Conservation (phyloP, 1,140 invertebrate species). For the Zaprionus gabonicus region DNA sequence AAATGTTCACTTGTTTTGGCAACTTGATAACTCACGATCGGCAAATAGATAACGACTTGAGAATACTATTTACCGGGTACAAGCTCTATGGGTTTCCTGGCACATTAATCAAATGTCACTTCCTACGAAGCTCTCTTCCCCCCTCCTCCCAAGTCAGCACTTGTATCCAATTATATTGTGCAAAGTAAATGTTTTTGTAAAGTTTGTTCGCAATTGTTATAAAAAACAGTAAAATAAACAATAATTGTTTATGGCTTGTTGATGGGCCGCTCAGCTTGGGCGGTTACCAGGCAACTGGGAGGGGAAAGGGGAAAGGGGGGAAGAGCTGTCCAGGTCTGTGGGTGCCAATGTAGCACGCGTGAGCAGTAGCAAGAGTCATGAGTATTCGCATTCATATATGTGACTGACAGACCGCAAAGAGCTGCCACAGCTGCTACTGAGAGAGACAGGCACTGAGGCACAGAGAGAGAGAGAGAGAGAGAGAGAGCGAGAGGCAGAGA, state of each 20-base stretch:
- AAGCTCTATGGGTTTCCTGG: background rate
- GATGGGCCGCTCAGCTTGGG: conserved; percentile 23
- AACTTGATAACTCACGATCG: background rate
- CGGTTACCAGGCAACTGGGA: conserved; percentile 63
- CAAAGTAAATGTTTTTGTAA: conserved; percentile 13
- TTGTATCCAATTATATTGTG: background rate
- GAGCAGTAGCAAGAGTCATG: conserved; percentile 27
- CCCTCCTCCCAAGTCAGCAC: background rate
- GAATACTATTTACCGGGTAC: background rate
- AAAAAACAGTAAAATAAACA: conserved; percentile 55
- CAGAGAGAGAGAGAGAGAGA: background rate
- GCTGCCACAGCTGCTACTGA: conserved; percentile 31
- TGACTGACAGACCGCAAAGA: conserved; percentile 67
- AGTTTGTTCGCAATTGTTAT: conserved; percentile 31
- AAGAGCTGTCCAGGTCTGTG: background rate
- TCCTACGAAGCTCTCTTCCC: background rate
- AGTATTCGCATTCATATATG: conserved; percentile 18
- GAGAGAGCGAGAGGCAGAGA: conserved; percentile 15
- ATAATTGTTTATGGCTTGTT: conserved; percentile 57
- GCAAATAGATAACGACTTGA: background rate
- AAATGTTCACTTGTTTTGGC: background rate
- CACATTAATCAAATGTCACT: background rate
- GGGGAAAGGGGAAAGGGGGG: background rate
- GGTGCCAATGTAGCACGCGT: conserved; percentile 39
- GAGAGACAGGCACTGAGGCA: background rate